Evolutionary conservation across 1,140 invertebrate species (phyloP), one percentile per base, ranked within the genome.

Genomic region (Plutomurus gul): DNA sequence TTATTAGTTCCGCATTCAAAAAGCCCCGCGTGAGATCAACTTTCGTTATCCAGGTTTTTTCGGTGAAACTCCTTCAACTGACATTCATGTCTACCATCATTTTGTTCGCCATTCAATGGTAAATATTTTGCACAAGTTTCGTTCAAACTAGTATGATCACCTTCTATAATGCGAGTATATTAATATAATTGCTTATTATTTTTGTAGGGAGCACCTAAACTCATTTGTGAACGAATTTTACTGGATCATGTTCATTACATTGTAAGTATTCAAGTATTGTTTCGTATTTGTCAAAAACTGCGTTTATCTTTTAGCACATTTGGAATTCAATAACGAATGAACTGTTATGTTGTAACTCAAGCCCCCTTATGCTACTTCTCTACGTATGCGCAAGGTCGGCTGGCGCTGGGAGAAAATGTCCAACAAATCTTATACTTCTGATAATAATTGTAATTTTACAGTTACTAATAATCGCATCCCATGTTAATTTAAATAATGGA

Each of bases 201-300:
- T 25, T 7, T 70, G 33, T 71, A 78, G 77, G 71, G 73, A 78
- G 22, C 37, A 49, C 1, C 18, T 77, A 16, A 30, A 37, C 11
- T 22, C 47, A 46, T 36, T 51, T 79, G 72, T 20, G n/a, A 33
- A 51, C 25, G 40, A 49, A n/a, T 75, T 51, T 39, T 60, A 65
- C 72, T 79, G 78, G 78, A 30, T 79, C n/a, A 79, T 75, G 20
- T 79, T 79, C 71, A 11, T 76, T 70, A 73, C 72, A 25, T 37
- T 76, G 78, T 75, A 71, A 79, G 72, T 70, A 13, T 8, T 56
- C 0, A 56, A 13, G 10, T 56, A 30, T 22, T 51, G 5, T 2
- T 25, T n/a, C n/a, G n/a, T n/a, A 51, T 11, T 4, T 47, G 43
- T 47, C 10, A n/a, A 47, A 8, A 47, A 22, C 47, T 10, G n/a